Percentiles rank a stretch among this genome's conserved stretches.
These are phyloP conservation scores for Drosophila gunungcola DNA, from an alignment of 1,140 invertebrate genomes.

Conservation along the genomic window DNA sequence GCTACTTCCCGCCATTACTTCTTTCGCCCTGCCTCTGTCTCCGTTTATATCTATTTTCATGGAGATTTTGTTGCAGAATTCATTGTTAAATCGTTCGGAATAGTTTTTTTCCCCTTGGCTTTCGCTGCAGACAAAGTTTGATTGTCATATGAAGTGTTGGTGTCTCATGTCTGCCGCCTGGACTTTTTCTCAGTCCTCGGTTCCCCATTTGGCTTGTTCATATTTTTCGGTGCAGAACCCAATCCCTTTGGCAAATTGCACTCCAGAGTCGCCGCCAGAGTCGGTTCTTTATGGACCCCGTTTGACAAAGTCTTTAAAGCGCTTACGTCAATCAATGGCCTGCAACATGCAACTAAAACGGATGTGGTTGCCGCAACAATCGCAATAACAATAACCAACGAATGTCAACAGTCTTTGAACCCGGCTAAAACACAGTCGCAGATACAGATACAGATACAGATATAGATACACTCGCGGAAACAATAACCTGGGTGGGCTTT, in stretches of 20 bases:
- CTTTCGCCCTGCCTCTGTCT: conserved; percentile 16
- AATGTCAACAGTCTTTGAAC: conserved; percentile 59
- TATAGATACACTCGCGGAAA: conserved; percentile 17
- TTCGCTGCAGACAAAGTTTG: conserved; percentile 35
- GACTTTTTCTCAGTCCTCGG: conserved; percentile 15
- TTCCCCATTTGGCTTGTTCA: conserved; percentile 28
- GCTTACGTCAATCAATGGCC: conserved; percentile 72
- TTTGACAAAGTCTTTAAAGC: conserved; percentile 59
- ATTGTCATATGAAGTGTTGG: conserved; percentile 53
- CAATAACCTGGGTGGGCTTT: conserved; percentile 52
- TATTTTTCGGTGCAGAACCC: conserved; percentile 42
- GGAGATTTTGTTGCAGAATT: conserved; percentile 74
- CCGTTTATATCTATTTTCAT: conserved; percentile 50
- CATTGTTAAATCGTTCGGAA: conserved; percentile 79
- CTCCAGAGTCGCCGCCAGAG: conserved; percentile 6
- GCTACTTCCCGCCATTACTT: conserved; percentile 35
- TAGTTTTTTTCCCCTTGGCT: conserved; percentile 32
- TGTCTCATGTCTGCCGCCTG: conserved; percentile 29
- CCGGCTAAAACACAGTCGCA: conserved; percentile 14
- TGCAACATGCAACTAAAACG: conserved; percentile 53
- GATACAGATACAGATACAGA: conserved; percentile 6
- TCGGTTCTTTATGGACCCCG: conserved; percentile 18
- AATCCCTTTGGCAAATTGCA: conserved; percentile 28
- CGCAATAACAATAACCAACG: conserved; percentile 40
- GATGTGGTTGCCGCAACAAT: conserved; percentile 52